Conservation (phyloP, 2,888 invertebrate species). For the Trachelus iudaicus region DNA sequence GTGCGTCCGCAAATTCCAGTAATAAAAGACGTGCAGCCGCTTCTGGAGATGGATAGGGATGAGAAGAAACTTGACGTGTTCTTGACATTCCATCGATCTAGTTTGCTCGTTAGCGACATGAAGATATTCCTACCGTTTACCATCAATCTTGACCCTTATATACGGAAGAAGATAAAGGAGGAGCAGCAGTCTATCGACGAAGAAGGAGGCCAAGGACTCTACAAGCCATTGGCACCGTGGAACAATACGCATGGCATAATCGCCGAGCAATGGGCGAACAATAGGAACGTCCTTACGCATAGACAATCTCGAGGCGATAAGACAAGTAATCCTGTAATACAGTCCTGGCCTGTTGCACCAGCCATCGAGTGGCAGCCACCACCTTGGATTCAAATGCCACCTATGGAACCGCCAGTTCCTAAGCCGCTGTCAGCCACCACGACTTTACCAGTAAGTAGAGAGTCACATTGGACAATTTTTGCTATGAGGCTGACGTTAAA, state of each 20-base stretch:
- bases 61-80: conserved; percentile 95
- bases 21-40: conserved; percentile 87
- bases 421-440: conserved; percentile 65
- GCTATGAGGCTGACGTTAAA: background rate
- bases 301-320: conserved; percentile 40
- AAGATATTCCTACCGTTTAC: conserved; percentile 98
- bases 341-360: conserved; percentile 46
- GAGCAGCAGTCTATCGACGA: conserved; percentile 79
- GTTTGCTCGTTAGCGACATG: conserved; percentile 86
- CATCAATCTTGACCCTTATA: conserved; percentile 97
- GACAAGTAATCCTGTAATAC: conserved; percentile 34
- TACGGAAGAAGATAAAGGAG: conserved; percentile 96
- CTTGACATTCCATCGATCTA: conserved; percentile 86
- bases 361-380: conserved; percentile 53
- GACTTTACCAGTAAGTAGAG: conserved; percentile 62
- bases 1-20: conserved; percentile 84
- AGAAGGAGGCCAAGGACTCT: conserved; percentile 40
- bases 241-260: conserved; percentile 36
- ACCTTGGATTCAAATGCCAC: conserved; percentile 54
- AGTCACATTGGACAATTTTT: background rate
- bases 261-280: conserved; percentile 39
- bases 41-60: conserved; percentile 93
- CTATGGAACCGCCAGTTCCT: conserved; percentile 53
- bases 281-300: conserved; percentile 28
- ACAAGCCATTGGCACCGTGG: conserved; percentile 47